A percentile compares a stretch with the other conserved stretches of the same genome.
phyloP scores from a whole-genome alignment of 1,140 invertebrate species.

The Microvelia longipes region DNA sequence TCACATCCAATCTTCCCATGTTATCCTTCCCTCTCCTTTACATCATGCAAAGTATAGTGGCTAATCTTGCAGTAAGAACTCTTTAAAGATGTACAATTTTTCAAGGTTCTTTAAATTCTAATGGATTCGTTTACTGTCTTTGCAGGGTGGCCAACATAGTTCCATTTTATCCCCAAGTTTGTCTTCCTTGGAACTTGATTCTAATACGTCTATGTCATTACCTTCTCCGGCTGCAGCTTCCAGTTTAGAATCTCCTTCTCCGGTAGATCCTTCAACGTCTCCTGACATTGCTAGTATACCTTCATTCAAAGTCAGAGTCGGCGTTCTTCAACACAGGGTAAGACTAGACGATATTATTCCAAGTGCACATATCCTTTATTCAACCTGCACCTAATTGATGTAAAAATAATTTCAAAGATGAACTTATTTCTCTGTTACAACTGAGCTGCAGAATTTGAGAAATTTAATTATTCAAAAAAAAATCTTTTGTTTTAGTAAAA shows the following conservation, averaged over 20 bases:
- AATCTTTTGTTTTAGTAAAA: too few species aligned
- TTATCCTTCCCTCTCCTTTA: not conserved
- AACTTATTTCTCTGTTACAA: too few species aligned
- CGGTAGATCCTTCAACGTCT: constrained; percentile 17
- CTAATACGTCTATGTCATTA: constrained; percentile 57
- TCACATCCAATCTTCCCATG: too few species aligned
- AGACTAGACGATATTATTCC: constrained; percentile 28
- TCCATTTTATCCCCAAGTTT: constrained; percentile 47
- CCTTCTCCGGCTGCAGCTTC: constrained; percentile 58
- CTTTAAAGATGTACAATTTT: not conserved
- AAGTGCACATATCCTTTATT: too few species aligned
- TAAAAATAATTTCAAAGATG: too few species aligned
- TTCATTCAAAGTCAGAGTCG: constrained; percentile 48
- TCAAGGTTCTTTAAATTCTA: not conserved
- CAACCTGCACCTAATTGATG: too few species aligned
- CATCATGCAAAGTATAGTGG: not conserved
- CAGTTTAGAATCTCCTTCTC: constrained; percentile 36
- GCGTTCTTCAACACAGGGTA: constrained; percentile 73
- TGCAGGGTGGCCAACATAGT: constrained; percentile 27
- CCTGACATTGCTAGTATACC: constrained; percentile 28
- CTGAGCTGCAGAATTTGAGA: too few species aligned
- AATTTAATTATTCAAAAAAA: too few species aligned
- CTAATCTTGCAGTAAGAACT: not conserved
- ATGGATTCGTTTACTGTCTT: not conserved
- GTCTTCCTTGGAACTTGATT: constrained; percentile 56